Evolutionary conservation across 1,140 invertebrate species (phyloP), one percentile per base, ranked within the genome.

Genomic region (Helicoverpa armigera): DNA sequence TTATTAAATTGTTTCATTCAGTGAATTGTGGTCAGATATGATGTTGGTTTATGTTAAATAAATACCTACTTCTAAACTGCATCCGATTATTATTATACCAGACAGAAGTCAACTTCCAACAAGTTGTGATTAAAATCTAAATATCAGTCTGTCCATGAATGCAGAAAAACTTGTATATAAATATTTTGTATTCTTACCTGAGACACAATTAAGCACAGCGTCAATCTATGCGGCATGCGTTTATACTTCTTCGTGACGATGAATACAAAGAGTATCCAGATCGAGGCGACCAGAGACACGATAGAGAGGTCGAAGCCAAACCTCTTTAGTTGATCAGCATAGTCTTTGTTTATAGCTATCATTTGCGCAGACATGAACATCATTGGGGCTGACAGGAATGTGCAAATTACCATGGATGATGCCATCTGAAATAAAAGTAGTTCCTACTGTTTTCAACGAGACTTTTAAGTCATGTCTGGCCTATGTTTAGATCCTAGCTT

Each of bases 341-440:
- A 98, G 90, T 97, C 96, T 83, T 96, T 96, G 72, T 96, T 97
- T 29, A 98, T 95, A 13, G 97, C 96, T 80, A 99, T 98, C 96
- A 99, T 97, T 95, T 98, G 98, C 7, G 98, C 98, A 0, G 98
- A 99, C 53, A 99, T 96, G 91, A 99, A 99, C 97, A 99, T 99
- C 58, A 99, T 94, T 0, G 98, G 99, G 1, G 98, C 98, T 12
- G 98, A 98, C 51, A 99, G 93, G 90, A 99, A 98, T 0, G 98
- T 99, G 82, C 98, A 98, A 3, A 98, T 97, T 4, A 99, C 98
- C 97, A 99, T 98, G 58, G 98, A 97, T 80, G 97, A 97, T 2
- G 98, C 98, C 91, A 99, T 97, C 96, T 98, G 89, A 82, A 79
- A 67, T 16, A 16, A 9, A 43, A 43, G 35, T 9, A 7, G 35